phyloP scores from a whole-genome alignment of 2,113 vertebrate species.

The Eublepharis macularius region DNA sequence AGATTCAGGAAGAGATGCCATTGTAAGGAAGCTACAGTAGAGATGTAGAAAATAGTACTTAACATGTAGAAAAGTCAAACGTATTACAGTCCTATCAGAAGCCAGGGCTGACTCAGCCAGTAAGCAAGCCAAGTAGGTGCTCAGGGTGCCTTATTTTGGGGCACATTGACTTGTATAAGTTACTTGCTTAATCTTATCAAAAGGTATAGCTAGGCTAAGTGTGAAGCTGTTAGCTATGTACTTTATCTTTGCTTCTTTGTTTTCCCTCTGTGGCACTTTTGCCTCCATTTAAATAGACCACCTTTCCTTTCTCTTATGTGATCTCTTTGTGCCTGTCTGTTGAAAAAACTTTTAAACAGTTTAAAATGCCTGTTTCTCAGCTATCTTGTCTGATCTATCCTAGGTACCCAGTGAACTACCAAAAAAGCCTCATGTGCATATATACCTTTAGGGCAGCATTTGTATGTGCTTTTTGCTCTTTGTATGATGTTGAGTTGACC shows the following conservation, averaged over 20 bases:
- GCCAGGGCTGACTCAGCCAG: not conserved
- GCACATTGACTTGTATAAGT: not conserved
- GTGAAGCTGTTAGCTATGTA: not conserved
- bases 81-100: too few species aligned
- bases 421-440: too few species aligned
- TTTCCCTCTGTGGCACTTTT: not conserved
- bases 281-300: not conserved
- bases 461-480: not conserved
- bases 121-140: not conserved
- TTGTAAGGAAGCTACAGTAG: not conserved
- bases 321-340: not conserved
- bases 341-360: not conserved
- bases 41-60: not conserved
- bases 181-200: not conserved
- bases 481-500: not conserved
- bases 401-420: too few species aligned
- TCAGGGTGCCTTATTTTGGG: too few species aligned
- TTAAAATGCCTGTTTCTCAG: too few species aligned
- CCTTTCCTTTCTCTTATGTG: not conserved
- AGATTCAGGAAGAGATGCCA: not conserved
- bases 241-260: not conserved
- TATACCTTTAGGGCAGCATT: too few species aligned
- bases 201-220: not conserved
- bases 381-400: too few species aligned
- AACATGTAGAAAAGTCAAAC: not conserved